These are phyloP conservation scores for Drosophila saltans DNA, from an alignment of 1,140 invertebrate genomes.

Conservation along the genomic window DNA sequence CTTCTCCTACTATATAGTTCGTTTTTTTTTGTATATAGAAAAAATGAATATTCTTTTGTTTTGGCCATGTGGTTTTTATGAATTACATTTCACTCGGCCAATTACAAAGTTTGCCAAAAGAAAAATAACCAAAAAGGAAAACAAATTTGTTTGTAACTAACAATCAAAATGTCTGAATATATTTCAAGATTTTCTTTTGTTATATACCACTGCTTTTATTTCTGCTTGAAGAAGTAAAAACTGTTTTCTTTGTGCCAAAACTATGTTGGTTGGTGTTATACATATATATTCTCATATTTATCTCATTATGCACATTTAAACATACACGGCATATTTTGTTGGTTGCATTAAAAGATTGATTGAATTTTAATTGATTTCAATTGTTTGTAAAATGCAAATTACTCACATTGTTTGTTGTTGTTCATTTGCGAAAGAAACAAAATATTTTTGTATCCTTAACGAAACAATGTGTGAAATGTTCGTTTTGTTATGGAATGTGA, in stretches of 20 bases:
- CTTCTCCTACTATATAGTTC: slow-evolving; percentile 18
- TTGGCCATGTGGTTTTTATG: background rate
- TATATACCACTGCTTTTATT: too few relatives aligned
- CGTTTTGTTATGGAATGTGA: background rate
- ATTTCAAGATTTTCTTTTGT: too few relatives aligned
- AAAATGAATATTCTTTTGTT: background rate
- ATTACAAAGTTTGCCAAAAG: background rate
- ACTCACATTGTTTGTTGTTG: slow-evolving; percentile 39
- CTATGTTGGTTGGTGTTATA: background rate
- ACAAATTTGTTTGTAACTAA: too few relatives aligned
- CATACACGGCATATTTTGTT: slow-evolving; percentile 6
- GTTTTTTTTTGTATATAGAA: background rate
- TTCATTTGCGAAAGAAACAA: slow-evolving; percentile 18
- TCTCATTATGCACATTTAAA: slow-evolving; percentile 42
- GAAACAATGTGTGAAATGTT: slow-evolving; percentile 50
- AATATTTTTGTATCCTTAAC: slow-evolving; percentile 17
- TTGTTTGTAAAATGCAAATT: slow-evolving; percentile 63
- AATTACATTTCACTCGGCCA: background rate
- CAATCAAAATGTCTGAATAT: too few relatives aligned
- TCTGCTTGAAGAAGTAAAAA: too few relatives aligned
- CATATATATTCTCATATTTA: slow-evolving; percentile 42
- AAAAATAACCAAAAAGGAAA: background rate
- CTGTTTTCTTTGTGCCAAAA: too few relatives aligned
- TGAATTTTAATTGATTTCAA: slow-evolving; percentile 71
- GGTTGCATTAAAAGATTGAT: slow-evolving; percentile 50